Conservation (phyloP, 1,140 invertebrate genomes). For the Drosophila ercepeae region DNA sequence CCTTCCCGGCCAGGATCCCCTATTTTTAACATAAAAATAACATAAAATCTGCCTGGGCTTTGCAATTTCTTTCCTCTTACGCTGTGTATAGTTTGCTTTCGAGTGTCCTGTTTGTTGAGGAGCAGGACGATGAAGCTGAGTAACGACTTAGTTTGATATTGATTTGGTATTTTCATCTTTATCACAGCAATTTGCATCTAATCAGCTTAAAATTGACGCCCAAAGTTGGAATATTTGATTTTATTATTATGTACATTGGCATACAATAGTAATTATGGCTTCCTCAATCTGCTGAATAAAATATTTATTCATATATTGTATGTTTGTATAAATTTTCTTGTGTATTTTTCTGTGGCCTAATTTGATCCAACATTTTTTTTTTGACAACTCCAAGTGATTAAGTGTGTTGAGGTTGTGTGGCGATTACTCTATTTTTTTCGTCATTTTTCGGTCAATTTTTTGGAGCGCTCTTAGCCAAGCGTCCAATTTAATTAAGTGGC, state of each 20-base stretch:
- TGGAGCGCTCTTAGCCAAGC: conserved; percentile 17
- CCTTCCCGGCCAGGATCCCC: conserved; percentile 1
- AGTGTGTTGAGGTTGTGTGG: conserved; percentile 60
- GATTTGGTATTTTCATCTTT: conserved; percentile 63
- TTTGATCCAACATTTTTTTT: conserved; percentile 18
- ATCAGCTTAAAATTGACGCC: conserved; percentile 56
- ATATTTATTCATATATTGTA: conserved; percentile 25
- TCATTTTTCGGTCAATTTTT: conserved; percentile 24
- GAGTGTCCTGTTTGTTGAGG: conserved; percentile 36
- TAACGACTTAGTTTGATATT: conserved; percentile 69
- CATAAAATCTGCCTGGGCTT: conserved; percentile 66
- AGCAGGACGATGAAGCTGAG: not conserved
- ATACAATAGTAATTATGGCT: conserved; percentile 57
- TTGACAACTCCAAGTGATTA: conserved; percentile 49
- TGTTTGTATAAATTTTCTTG: not conserved
- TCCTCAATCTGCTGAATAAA: conserved; percentile 14
- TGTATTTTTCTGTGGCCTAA: conserved; percentile 21
- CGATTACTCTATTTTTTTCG: conserved; percentile 15
- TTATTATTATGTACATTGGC: conserved; percentile 51
- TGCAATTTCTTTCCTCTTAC: conserved; percentile 28
- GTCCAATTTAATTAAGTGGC: conserved; percentile 71
- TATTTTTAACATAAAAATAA: conserved; percentile 69
- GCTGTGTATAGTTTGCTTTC: conserved; percentile 46
- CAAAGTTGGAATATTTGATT: conserved; percentile 62
- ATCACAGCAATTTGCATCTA: conserved; percentile 74